phyloP scores from a whole-genome alignment of 2,888 invertebrate species.

The Callimorpha dominula region DNA sequence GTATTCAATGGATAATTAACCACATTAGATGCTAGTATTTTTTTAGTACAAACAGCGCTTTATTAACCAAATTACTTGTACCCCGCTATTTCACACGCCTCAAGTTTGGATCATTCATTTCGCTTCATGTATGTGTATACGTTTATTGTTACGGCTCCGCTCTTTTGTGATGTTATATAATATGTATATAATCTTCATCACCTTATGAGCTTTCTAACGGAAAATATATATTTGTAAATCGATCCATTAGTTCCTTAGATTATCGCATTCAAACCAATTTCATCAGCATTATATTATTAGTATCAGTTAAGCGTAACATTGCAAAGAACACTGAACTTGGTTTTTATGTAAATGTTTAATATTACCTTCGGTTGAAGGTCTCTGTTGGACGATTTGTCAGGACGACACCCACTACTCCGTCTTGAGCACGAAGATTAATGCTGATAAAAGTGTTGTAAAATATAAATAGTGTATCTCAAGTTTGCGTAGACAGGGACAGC shows the following conservation, averaged over 20 bases:
- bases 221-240: background rate
- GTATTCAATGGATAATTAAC: background rate
- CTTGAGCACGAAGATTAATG: constrained; percentile 56
- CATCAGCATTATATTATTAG: background rate
- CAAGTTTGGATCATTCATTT: background rate
- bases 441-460: constrained; percentile 58
- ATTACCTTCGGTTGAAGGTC: constrained; percentile 59
- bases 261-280: background rate
- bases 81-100: background rate
- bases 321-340: constrained; percentile 49
- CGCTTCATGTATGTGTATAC: background rate
- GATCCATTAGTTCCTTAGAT: background rate
- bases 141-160: background rate
- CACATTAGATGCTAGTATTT: background rate
- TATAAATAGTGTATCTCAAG: constrained; percentile 54
- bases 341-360: constrained; percentile 50
- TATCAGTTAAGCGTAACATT: constrained; percentile 19
- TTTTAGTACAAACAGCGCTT: background rate
- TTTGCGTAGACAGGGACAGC: constrained; percentile 60
- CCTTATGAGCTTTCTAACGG: background rate
- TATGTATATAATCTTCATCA: background rate
- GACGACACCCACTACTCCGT: constrained; percentile 47
- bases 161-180: background rate
- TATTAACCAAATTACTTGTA: background rate
- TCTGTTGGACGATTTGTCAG: constrained; percentile 41